Evolutionary conservation across 2,797 vertebrate species (phyloP).

Genomic region (Sciaenops ocellatus): DNA sequence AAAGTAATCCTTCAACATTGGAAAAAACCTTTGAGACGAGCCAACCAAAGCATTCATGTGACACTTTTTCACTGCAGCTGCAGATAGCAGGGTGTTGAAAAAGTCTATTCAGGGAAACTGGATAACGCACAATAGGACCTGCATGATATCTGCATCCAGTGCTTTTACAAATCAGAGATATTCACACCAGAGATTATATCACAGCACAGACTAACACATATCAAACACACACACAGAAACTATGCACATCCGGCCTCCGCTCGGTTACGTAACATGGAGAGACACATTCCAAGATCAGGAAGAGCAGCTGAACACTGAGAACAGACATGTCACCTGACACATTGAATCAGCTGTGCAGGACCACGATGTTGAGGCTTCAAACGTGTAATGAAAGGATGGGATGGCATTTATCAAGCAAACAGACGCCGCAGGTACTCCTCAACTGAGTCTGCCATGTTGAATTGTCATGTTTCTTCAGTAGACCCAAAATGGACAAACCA

Average conservation of each 20-base stretch:
- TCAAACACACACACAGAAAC: constrained; percentile 7
- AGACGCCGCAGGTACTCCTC: too few species aligned
- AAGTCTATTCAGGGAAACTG: constrained; percentile 23
- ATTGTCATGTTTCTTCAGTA: too few species aligned
- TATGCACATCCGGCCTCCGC: constrained; percentile 46
- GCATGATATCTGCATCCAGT: not conserved
- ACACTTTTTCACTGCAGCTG: not conserved
- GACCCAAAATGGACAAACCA: too few species aligned
- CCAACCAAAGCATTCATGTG: constrained; percentile 2
- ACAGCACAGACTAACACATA: constrained; percentile 9
- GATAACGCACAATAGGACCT: constrained; percentile 17
- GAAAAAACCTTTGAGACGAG: constrained; percentile 20
- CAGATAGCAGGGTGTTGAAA: constrained; percentile 17
- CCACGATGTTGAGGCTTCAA: constrained; percentile 9
- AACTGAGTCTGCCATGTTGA: too few species aligned
- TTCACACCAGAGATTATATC: not conserved
- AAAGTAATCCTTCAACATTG: not conserved
- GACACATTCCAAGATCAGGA: constrained; percentile 31
- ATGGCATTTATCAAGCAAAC: not conserved
- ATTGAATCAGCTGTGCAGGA: not conserved
- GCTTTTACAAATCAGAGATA: constrained; percentile 5
- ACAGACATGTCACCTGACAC: constrained; percentile 22
- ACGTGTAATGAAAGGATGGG: not conserved
- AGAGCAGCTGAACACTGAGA: constrained; percentile 50
- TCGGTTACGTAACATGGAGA: constrained; percentile 59